phyloP scores from a whole-genome alignment of 92 coral and sea anemone species.

The Actinernus sp. region DNA sequence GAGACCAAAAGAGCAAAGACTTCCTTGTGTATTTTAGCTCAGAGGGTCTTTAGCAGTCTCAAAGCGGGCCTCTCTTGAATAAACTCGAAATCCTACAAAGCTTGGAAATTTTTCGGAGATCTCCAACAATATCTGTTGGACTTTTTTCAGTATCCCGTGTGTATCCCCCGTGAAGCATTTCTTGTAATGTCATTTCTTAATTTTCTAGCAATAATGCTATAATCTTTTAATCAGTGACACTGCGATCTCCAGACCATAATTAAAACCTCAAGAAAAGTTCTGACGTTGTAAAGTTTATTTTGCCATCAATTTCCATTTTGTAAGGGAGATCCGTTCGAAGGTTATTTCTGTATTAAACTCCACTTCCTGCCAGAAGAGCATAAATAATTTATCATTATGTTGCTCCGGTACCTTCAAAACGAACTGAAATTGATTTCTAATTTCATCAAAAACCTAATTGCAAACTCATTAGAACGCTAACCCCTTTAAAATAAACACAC shows the following conservation, averaged over 20 bases:
- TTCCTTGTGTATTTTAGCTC: not conserved
- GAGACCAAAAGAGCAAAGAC: constrained; percentile 72
- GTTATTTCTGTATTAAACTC: constrained; percentile 70
- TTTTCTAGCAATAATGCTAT: constrained; percentile 67
- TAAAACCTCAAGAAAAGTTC: constrained; percentile 75
- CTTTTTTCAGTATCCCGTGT: not conserved
- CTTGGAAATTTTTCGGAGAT: not conserved
- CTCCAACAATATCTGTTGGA: not conserved
- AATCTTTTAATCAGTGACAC: constrained; percentile 82
- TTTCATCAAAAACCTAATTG: constrained; percentile 90
- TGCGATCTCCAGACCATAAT: constrained; percentile 70
- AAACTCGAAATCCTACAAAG: too few species aligned
- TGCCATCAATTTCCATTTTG: constrained; percentile 59
- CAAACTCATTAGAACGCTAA: constrained; percentile 75
- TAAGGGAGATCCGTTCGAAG: constrained; percentile 72
- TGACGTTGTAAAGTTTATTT: constrained; percentile 58
- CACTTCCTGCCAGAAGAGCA: constrained; percentile 75
- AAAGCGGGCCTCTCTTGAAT: too few species aligned
- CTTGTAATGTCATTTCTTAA: constrained; percentile 55
- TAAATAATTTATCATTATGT: constrained; percentile 65
- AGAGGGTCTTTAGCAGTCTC: not conserved
- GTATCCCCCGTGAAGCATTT: constrained; percentile 11
- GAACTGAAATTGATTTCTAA: constrained; percentile 90
- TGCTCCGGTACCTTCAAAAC: constrained; percentile 79
- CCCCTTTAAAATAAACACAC: constrained; percentile 67